Evolutionary conservation across 2,113 vertebrate species (phyloP), one percentile per base, ranked within the genome.

Genomic region (Galemys pyrenaicus): DNA sequence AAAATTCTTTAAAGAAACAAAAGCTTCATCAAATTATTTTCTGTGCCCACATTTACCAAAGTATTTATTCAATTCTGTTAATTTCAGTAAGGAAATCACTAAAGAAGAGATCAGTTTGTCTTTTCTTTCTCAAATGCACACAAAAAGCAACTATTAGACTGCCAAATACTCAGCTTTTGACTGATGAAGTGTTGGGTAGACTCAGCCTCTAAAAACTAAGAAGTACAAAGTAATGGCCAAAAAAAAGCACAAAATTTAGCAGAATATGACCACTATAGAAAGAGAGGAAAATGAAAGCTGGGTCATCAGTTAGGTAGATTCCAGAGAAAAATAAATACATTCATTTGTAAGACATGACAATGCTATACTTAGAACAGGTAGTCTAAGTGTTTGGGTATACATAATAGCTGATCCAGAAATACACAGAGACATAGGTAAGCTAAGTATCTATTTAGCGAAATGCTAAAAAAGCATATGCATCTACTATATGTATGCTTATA

Each of bases 241-340:
- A n/a, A n/a, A n/a, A n/a, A n/a, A n/a, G n/a, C n/a, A n/a, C 82
- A 58, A 95, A 87, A 79, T 10, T 88, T 95, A 67, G 7, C n/a
- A 56, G 17, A 82, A 86, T 46, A 2, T 64, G 70, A 78, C 17
- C 16, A 67, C 15, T 79, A n/a, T 65, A 71, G 84, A 37, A 85
- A 96, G 1, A 82, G 5, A n/a, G 3, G n/a, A 78, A 84, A 79
- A 83, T 64, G 94, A 83, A 82, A 92, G 12, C 5, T 94, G 19
- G 30, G 13, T 56, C n/a, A 83, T 39, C 0, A 65, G 32, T 71
- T 56, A 93, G 87, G 6, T 44, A 78, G 46, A 85, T 73, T 58
- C 54, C 82, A 94, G 62, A 85, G 12, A 30, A 7, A 30, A 65
- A 78, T 12, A 44, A 22, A 77, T 37, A 30, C 67, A 58, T 56